Percentiles rank a stretch among this genome's conserved stretches.
Evolutionary conservation across 1,140 invertebrate genomes (phyloP).

Genomic region (Drosophila repleta): DNA sequence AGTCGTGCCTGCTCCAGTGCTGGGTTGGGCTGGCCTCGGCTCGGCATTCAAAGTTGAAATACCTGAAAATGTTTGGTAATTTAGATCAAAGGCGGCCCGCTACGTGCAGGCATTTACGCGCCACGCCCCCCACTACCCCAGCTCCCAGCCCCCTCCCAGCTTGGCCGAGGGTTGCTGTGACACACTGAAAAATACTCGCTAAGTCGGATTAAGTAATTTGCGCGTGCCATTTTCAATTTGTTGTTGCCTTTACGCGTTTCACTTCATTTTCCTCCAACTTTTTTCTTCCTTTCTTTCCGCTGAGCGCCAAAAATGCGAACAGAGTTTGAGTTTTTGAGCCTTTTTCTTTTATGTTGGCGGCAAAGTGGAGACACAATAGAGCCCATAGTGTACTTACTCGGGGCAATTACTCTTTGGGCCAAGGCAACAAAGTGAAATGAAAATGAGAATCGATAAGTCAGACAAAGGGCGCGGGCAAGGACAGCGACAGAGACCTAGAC

Average conservation of each 20-base stretch:
- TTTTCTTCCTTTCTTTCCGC: neutral
- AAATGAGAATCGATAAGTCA: constrained; percentile 2
- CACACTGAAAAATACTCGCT: constrained; percentile 62
- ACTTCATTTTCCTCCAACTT: constrained; percentile 12
- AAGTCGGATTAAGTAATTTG: constrained; percentile 81
- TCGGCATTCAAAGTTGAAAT: constrained; percentile 78
- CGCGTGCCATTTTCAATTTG: constrained; percentile 75
- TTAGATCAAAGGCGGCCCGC: constrained; percentile 73
- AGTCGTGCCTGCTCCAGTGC: neutral
- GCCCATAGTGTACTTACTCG: neutral
- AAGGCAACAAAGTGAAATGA: too few species aligned
- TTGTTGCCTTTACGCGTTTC: constrained; percentile 27
- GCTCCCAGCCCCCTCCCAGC: neutral
- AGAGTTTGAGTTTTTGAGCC: constrained; percentile 9
- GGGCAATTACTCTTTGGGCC: neutral
- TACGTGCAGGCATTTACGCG: constrained; percentile 69
- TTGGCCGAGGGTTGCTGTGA: constrained; percentile 16
- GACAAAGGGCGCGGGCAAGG: neutral
- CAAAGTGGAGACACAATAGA: neutral
- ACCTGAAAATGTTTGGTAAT: constrained; percentile 79
- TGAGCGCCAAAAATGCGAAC: constrained; percentile 5
- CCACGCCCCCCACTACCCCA: neutral
- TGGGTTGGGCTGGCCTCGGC: constrained; percentile 58
- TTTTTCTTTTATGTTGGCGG: constrained; percentile 22
- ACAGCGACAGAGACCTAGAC: too few species aligned